Base-by-base conservation (phyloP, 2,797 vertebrate species). In the Lagocephalus sceleratus region DNA sequence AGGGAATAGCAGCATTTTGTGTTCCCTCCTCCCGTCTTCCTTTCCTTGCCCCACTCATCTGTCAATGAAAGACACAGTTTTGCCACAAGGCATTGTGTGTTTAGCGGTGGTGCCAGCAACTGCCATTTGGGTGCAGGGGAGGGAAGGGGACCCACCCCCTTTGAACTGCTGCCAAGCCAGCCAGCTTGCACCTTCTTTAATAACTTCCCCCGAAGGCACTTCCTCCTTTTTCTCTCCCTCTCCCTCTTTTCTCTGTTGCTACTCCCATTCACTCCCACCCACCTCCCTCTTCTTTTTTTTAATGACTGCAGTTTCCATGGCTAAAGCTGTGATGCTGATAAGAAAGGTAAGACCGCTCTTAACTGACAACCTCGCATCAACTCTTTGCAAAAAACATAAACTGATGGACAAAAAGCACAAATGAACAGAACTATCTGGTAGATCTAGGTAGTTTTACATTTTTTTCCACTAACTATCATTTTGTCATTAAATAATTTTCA, bases 41-140 rank as follows among this genome's bases (percentile, higher is more conserved):
- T 72, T 71, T 60, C 53, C 66, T 75, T 71, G 75, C 84, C 79
- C 67, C 75, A 71, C 84, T 89, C 75, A 79, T 90, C 86, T 86
- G 84, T 88, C 88, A 84, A 86, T 83, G 86, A 85, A 85, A 85
- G 81, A 84, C 83, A 85, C 80, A 71, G 82, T 88, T 90, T 90
- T 85, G 86, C 91, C 90, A 90, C 74, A 54, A 92, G 88, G 87
- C 89, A 88, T 90, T 91, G 88, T 90, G 83, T 91, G 87, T 90
- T 91, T 91, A 90, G 86, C 83, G 73, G 77, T 78, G 68, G 76
- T 89, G 89, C 82, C 83, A 83, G 73, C 83, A 89, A 89, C 89
- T 89, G 89, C 88, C 87, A 86, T 87, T 90, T 85, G 85, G 84
- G 85, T 85, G 83, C 81, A 82, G 78, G 75, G 75, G 79, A 87